phyloP scores from a whole-genome alignment of 2,888 invertebrate species.

The Penaeus monodon region DNA sequence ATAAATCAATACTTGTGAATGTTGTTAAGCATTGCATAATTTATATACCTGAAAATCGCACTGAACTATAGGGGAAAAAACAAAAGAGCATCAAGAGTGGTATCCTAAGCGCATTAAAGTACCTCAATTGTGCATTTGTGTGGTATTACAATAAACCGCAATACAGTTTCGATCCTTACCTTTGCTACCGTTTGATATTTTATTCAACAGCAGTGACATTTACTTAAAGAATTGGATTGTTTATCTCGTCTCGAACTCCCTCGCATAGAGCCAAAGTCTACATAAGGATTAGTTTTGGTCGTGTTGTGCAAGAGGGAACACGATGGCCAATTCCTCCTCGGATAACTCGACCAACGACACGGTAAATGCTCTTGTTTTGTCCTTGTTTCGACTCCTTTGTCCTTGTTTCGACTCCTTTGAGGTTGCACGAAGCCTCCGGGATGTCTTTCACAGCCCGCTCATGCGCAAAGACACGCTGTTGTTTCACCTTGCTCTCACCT shows the following conservation, averaged over 20 bases:
- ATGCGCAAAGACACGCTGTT: slow-evolving; percentile 36
- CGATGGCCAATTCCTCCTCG: slow-evolving; percentile 40
- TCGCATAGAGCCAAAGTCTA: slow-evolving; percentile 7
- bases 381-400: slow-evolving; percentile 10
- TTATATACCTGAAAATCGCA: slow-evolving; percentile 24
- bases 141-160: neutral
- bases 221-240: slow-evolving; percentile 32
- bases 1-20: slow-evolving; percentile 11
- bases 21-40: slow-evolving; percentile 27
- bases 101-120: slow-evolving; percentile 1
- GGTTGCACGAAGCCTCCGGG: neutral
- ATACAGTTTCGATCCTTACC: neutral
- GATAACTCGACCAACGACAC: slow-evolving; percentile 42
- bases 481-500: slow-evolving; percentile 39
- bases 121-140: neutral
- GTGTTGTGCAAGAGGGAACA: slow-evolving; percentile 12
- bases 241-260: slow-evolving; percentile 39
- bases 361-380: slow-evolving; percentile 30
- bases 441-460: slow-evolving; percentile 20
- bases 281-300: slow-evolving; percentile 32
- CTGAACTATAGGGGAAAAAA: slow-evolving; percentile 13
- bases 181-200: slow-evolving; percentile 26
- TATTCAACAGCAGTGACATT: slow-evolving; percentile 14
- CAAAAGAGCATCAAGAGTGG: slow-evolving; percentile 29
- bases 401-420: slow-evolving; percentile 7